These are phyloP conservation scores for Peromyscus melanophrys DNA, from an alignment of 2,797 vertebrate species.

Conservation along the genomic window DNA sequence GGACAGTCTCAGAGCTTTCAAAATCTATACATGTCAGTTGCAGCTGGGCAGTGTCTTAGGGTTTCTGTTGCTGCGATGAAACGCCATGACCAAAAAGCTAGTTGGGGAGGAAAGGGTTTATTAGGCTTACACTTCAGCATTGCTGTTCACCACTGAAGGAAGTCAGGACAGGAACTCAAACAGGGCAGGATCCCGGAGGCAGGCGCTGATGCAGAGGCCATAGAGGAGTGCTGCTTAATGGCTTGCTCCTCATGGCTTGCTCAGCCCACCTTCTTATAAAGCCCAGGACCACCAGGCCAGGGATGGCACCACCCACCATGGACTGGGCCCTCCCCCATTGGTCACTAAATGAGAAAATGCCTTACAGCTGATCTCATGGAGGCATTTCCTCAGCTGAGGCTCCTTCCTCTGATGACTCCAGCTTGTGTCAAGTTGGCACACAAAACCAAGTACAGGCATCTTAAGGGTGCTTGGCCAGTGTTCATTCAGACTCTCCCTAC, in stretches of 20 bases:
- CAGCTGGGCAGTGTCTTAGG: background rate
- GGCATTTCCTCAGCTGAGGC: background rate
- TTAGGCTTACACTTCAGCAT: background rate
- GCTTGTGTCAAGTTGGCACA: background rate
- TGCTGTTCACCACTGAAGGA: background rate
- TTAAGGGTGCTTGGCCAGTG: accelerated
- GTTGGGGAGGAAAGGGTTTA: background rate
- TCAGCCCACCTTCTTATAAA: background rate
- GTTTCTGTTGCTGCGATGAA: background rate
- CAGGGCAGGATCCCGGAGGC: background rate
- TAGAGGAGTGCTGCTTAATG: background rate
- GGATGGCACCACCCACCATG: background rate
- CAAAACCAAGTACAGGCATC: background rate
- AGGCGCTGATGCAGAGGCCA: background rate
- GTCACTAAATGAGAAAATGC: background rate
- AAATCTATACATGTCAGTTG: accelerated
- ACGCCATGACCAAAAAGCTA: background rate
- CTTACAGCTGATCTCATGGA: background rate
- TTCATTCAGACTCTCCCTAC: accelerated
- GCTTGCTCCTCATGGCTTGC: background rate
- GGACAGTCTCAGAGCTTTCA: background rate
- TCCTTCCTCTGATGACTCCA: background rate
- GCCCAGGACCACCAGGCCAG: background rate
- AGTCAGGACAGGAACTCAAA: background rate
- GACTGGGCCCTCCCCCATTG: background rate